A percentile compares a stretch with the other conserved stretches of the same genome.
Conservation (phyloP, 64 coral and sea anemone species). For the Montipora foliosa region DNA sequence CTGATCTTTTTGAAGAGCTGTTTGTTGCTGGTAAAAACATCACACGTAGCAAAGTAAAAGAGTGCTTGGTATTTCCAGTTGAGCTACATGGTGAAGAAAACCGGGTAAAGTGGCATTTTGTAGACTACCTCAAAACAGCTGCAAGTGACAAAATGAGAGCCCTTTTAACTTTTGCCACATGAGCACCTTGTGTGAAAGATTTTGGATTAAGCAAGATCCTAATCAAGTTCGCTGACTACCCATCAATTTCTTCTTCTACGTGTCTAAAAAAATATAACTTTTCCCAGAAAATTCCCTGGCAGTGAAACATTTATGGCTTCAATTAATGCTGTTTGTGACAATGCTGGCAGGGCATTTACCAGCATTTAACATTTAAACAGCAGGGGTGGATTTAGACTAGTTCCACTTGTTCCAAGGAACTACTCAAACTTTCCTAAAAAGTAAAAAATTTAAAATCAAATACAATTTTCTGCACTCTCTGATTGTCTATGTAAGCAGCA, state of each 20-base stretch:
- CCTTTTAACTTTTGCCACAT: slow-evolving; percentile 61
- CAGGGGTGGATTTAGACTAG: slow-evolving; percentile 56
- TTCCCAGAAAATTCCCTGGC: slow-evolving; percentile 64
- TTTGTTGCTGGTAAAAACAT: slow-evolving; percentile 17
- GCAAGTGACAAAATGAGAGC: not conserved
- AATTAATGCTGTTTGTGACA: slow-evolving; percentile 50
- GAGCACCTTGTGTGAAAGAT: slow-evolving; percentile 60
- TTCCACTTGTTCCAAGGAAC: slow-evolving; percentile 52
- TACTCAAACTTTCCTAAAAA: slow-evolving; percentile 45
- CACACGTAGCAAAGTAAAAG: slow-evolving; percentile 7
- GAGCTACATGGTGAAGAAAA: slow-evolving; percentile 6
- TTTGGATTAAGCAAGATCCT: slow-evolving; percentile 65
- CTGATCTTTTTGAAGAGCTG: not conserved
- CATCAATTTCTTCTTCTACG: slow-evolving; percentile 66
- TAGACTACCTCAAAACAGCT: not conserved
- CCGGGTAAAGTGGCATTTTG: not conserved
- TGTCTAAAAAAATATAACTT: slow-evolving; percentile 50
- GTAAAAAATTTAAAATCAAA: slow-evolving; percentile 51
- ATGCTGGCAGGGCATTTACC: slow-evolving; percentile 58
- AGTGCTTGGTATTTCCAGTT: slow-evolving; percentile 5
- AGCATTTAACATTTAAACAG: slow-evolving; percentile 38
- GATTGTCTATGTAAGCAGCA: slow-evolving; percentile 53
- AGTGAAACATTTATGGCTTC: slow-evolving; percentile 50
- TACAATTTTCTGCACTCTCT: slow-evolving; percentile 57
- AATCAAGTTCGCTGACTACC: slow-evolving; percentile 29